phyloP scores from a whole-genome alignment of 2,888 invertebrate genomes.

The Cataglyphis altisquamis region DNA sequence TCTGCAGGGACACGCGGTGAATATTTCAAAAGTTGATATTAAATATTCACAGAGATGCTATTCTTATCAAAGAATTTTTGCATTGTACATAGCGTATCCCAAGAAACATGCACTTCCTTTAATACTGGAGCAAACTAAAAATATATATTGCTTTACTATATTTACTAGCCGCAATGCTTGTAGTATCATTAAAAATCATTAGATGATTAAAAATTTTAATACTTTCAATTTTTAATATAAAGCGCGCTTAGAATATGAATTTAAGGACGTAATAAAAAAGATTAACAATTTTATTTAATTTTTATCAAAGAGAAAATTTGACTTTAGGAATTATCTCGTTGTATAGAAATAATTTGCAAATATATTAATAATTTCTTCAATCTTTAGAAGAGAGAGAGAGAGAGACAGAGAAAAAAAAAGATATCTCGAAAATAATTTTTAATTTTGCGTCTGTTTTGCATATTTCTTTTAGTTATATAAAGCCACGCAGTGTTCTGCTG shows the following conservation, averaged over 20 bases:
- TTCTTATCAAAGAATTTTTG: constrained; percentile 8
- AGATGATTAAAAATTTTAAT: not conserved
- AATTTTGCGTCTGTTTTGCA: not conserved
- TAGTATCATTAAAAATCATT: not conserved
- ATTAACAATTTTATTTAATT: not conserved
- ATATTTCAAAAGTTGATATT: constrained; percentile 37
- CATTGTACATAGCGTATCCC: not conserved
- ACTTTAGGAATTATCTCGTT: not conserved
- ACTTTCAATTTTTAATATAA: not conserved
- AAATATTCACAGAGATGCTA: constrained; percentile 16
- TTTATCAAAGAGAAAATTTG: not conserved
- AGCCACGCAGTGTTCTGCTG: constrained; percentile 2
- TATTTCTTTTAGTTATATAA: constrained; percentile 32
- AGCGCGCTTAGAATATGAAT: not conserved
- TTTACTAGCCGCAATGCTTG: not conserved
- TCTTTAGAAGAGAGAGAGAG: not conserved
- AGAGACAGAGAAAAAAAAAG: too few species aligned
- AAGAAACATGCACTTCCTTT: not conserved
- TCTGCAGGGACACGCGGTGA: constrained; percentile 24
- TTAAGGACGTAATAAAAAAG: not conserved
- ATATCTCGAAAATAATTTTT: not conserved
- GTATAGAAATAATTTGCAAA: not conserved
- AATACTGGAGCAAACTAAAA: not conserved
- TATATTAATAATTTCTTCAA: constrained; percentile 8
- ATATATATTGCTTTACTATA: not conserved